Evolutionary conservation across 2,888 invertebrate genomes (phyloP), one percentile per base, ranked within the genome.

Genomic region (Drosophila maculinotata): DNA sequence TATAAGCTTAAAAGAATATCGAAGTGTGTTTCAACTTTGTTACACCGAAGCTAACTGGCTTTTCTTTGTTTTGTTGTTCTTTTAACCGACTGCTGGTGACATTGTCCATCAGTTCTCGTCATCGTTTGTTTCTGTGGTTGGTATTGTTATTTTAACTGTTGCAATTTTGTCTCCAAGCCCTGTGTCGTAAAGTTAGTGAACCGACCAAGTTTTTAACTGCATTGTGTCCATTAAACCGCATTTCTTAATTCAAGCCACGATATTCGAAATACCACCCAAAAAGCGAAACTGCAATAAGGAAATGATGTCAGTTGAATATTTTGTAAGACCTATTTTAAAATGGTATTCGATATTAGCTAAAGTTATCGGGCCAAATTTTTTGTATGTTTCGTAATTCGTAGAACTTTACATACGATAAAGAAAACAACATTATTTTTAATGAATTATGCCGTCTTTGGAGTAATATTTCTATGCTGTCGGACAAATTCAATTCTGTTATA

Each of bases 121-220:
- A 31, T 31, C 28, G 36, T 45, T 25, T 14, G 15, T 12, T 15
- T n/a, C 45, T 57, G 28, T 36, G 60, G 58, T 47, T 33, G 57
- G 48, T 64, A 38, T 53, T 64, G 52, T 49, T 47, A 48, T 57
- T 63, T 64, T 53, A 72, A 69, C 68, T 79, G 79, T 77, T 79
- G 75, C 80, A 67, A 64, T 76, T 68, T 48, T 49, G 59, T 66
- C 39, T 31, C 31, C 20, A 48, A 39, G 35, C 51, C 12, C 14
- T n/a, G 17, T 45, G 10, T 8, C 17, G 25, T 12, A 23, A 14
- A 52, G 58, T 36, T 51, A 31, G 44, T 31, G 48, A 49, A 68
- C 17, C 51, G 28, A 12, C 36, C 48, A 67, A 67, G 36, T 39
- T 67, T 62, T 53, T 9, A 31, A 48, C 42, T 35, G 52, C 36